Conservation (phyloP, 1,140 invertebrate species). For the Chrysomallon squamiferum region DNA sequence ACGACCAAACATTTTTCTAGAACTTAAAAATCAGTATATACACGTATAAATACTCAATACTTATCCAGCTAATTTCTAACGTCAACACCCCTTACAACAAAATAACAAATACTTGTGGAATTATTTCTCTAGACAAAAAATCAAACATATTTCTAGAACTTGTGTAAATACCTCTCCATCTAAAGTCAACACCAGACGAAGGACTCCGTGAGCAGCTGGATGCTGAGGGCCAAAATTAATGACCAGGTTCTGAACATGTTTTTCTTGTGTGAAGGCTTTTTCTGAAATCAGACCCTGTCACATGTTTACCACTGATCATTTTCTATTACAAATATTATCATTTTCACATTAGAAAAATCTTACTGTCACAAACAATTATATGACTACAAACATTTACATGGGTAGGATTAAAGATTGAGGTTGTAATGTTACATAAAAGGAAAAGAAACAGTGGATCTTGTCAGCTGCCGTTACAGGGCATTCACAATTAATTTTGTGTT, state of each 20-base stretch:
- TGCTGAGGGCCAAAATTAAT: slow-evolving; percentile 99
- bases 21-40: no score
- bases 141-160: no score
- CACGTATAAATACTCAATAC: no score
- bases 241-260: slow-evolving; percentile 81
- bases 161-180: slow-evolving; percentile 94
- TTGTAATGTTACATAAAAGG: background rate
- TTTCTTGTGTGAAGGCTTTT: slow-evolving; percentile 31
- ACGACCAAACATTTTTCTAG: no score
- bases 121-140: no score
- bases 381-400: background rate
- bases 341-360: background rate
- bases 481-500: no score
- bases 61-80: no score
- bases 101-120: no score
- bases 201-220: slow-evolving; percentile 97
- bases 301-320: background rate
- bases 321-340: background rate
- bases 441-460: background rate
- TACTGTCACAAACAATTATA: background rate
- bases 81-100: no score
- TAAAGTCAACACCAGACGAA: slow-evolving; percentile 91
- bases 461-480: no score
- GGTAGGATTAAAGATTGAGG: background rate
- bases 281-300: slow-evolving; percentile 10